Evolutionary conservation across 2,113 vertebrate species (phyloP).

Genomic region (Merops nubicus): DNA sequence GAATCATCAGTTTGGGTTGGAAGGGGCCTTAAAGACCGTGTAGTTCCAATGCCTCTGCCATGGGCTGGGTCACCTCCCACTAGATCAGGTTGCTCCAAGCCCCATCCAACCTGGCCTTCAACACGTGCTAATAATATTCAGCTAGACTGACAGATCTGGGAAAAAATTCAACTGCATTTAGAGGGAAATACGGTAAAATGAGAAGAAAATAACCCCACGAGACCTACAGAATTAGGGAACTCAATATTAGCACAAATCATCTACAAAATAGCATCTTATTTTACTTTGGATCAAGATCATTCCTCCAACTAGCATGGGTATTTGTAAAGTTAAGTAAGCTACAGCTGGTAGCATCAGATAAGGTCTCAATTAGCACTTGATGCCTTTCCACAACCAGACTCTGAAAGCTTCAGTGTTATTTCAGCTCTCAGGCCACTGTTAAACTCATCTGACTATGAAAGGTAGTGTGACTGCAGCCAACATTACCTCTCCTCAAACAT

Average conservation of each 20-base stretch:
- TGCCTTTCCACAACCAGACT: neutral
- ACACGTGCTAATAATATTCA: neutral
- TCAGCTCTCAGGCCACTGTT: neutral
- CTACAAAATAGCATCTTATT: neutral
- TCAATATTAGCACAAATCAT: neutral
- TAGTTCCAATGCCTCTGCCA: neutral
- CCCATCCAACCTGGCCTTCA: neutral
- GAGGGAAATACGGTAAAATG: neutral
- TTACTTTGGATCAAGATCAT: neutral
- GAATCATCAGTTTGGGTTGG: neutral
- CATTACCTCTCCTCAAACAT: neutral
- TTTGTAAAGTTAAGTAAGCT: neutral
- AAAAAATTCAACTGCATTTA: neutral
- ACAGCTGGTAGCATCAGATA: neutral
- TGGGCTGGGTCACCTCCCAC: neutral
- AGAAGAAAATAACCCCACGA: neutral
- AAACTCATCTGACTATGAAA: neutral
- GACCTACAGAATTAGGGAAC: neutral
- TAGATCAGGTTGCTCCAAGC: neutral
- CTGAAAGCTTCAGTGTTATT: neutral
- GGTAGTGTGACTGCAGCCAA: accelerated
- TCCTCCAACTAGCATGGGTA: neutral
- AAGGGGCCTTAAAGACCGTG: neutral
- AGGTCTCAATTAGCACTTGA: neutral
- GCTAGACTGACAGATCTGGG: neutral